Evolutionary conservation across 2,113 vertebrate genomes (phyloP), one percentile per base, ranked within the genome.

Genomic region (Proteles cristata): DNA sequence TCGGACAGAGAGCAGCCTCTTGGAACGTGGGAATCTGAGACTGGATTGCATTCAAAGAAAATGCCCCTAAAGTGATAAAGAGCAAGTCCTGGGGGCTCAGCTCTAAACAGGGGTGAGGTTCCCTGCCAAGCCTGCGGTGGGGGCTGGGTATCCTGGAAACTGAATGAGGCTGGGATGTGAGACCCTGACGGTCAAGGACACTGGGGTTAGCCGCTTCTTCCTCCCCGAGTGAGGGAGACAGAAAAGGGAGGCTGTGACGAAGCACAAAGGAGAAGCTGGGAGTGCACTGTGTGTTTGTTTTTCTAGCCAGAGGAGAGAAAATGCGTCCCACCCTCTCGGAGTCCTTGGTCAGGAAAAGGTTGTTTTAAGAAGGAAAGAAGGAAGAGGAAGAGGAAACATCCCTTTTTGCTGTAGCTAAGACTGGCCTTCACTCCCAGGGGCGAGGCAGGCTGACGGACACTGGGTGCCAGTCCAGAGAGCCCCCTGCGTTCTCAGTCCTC

Each of bases 1-100:
- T 74, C 11, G 1, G 93, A 94, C 90, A 89, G 96, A 94, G 79
- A 84, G 89, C 58, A 21, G 68, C 89, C 95, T 95, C 97, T 88
- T 80, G 69, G 89, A 83, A 98, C 31, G 26, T 96, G 97, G 92
- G 96, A 97, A 97, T 85, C 87, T 50, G 87, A 92, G 71, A 43
- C 89, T 96, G 93, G 82, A 92, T 61, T 28, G 65, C 80, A 45
- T 94, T 98, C 83, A 97, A 97, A 97, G 91, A 82, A 96, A 97
- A 90, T 71, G 88, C 66, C 88, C 73, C 45, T 35, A 5, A 50
- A 74, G 89, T 77, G 69, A 87, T 14, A 83, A 33, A 84, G 91
- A 86, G 33, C 90, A 76, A 65, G 23, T 92, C 89, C 92, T 61
- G 48, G 89, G 73, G 93, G 12, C 82, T 94, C n/a, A 31, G 35